A percentile compares a stretch with the other conserved stretches of the same genome.
phyloP scores from a whole-genome alignment of 1,140 invertebrate genomes.

The Hyphantria cunea region DNA sequence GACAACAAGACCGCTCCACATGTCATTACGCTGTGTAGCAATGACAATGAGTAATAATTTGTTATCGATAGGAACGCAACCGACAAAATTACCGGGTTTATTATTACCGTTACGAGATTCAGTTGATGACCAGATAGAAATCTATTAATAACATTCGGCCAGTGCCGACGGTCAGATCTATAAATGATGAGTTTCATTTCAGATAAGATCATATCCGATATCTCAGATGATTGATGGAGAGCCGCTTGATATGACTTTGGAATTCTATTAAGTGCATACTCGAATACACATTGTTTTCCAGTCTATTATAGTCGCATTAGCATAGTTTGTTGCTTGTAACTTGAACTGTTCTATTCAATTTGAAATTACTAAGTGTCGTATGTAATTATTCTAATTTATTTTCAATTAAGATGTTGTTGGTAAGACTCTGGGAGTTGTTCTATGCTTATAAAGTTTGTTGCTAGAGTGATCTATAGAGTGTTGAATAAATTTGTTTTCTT shows the following conservation, averaged over 20 bases:
- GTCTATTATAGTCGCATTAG: slow-evolving; percentile 69
- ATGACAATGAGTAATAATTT: slow-evolving; percentile 55
- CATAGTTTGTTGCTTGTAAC: slow-evolving; percentile 49
- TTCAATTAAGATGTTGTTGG: slow-evolving; percentile 19
- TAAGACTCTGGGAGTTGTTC: neutral
- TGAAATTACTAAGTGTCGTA: neutral
- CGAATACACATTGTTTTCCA: slow-evolving; percentile 61
- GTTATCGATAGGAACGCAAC: slow-evolving; percentile 60
- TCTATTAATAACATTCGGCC: slow-evolving; percentile 78
- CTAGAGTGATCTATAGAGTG: neutral
- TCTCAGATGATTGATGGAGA: slow-evolving; percentile 72
- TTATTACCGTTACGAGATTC: slow-evolving; percentile 69
- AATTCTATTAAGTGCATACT: slow-evolving; percentile 68
- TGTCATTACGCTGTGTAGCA: slow-evolving; percentile 46
- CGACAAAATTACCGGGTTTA: slow-evolving; percentile 58
- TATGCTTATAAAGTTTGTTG: slow-evolving; percentile 4
- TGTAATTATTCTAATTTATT: slow-evolving; percentile 22
- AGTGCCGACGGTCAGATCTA: slow-evolving; percentile 71
- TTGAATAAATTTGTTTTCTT: too few relatives aligned
- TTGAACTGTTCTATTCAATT: slow-evolving; percentile 6
- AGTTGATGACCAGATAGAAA: slow-evolving; percentile 76
- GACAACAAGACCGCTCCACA: slow-evolving; percentile 20
- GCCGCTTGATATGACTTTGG: slow-evolving; percentile 64
- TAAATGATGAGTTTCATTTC: slow-evolving; percentile 81
- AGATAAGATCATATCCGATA: slow-evolving; percentile 76